These are phyloP conservation scores for Actinostola sp. DNA, from an alignment of 92 coral and sea anemone genomes.

Conservation along the genomic window DNA sequence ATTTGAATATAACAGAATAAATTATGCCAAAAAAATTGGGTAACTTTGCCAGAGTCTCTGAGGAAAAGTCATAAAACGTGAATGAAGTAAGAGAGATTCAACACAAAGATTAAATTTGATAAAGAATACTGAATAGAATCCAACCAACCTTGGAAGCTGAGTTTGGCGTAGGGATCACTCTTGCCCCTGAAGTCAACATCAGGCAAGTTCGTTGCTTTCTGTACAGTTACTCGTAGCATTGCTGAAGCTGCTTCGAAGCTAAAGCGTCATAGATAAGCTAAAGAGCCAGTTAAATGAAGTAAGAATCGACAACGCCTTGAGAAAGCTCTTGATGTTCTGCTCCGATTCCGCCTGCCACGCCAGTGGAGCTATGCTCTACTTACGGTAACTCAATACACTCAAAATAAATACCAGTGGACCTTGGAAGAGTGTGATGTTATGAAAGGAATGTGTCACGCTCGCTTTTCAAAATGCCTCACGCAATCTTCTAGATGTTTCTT, in stretches of 20 bases:
- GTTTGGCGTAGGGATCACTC: constrained; percentile 82
- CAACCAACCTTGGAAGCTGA: constrained; percentile 75
- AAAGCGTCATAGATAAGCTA: constrained; percentile 19
- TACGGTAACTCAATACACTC: constrained; percentile 19
- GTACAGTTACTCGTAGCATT: constrained; percentile 76
- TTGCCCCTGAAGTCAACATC: constrained; percentile 82
- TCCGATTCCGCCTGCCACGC: constrained; percentile 40
- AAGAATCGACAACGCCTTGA: constrained; percentile 34
- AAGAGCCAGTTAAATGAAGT: constrained; percentile 11
- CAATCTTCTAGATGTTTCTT: constrained; percentile 20
- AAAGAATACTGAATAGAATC: not conserved
- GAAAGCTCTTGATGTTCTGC: constrained; percentile 13
- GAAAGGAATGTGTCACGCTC: constrained; percentile 29
- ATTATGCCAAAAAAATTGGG: no score
- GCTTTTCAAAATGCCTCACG: constrained; percentile 10
- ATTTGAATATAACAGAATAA: no score
- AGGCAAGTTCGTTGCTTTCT: constrained; percentile 75
- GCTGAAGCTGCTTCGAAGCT: constrained; percentile 1
- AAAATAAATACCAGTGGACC: constrained; percentile 44
- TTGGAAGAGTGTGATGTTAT: constrained; percentile 15
- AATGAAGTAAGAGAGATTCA: not conserved
- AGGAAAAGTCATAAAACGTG: no score
- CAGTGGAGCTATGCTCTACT: constrained; percentile 6
- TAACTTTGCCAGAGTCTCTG: no score
- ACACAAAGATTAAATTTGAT: not conserved